phyloP scores from a whole-genome alignment of 2,888 invertebrate species.

The Habrosyne pyritoides region DNA sequence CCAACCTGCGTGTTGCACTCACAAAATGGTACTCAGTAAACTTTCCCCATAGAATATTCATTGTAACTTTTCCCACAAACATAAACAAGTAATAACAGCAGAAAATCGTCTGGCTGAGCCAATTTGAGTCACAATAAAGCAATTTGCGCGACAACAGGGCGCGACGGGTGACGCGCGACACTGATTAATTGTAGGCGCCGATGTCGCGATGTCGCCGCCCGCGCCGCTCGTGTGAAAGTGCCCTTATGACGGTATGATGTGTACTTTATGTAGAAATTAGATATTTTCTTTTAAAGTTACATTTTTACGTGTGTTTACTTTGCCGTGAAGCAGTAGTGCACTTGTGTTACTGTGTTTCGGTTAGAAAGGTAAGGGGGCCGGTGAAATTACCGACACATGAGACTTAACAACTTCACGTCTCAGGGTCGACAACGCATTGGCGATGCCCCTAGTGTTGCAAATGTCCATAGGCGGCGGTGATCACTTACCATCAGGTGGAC shows the following conservation, averaged over 20 bases:
- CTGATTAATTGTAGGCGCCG: conserved; percentile 52
- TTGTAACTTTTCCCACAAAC: conserved; percentile 13
- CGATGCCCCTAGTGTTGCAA: too few species aligned
- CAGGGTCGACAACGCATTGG: too few species aligned
- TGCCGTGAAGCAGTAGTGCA: too few species aligned
- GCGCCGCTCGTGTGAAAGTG: conserved; percentile 48
- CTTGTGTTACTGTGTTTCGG: too few species aligned
- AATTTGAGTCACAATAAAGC: conserved; percentile 42
- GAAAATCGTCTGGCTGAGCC: conserved; percentile 44
- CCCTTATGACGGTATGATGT: conserved; percentile 45
- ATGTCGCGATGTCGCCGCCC: conserved; percentile 61
- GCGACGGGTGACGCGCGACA: conserved; percentile 40
- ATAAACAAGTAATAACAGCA: conserved; percentile 38
- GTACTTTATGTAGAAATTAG: background rate
- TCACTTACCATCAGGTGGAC: too few species aligned
- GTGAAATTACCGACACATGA: too few species aligned
- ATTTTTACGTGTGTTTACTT: too few species aligned
- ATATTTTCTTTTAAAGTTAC: too few species aligned
- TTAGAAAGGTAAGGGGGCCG: too few species aligned
- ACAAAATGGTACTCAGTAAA: background rate
- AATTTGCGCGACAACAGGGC: conserved; percentile 43
- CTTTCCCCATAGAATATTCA: conserved; percentile 1
- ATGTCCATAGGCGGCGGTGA: too few species aligned
- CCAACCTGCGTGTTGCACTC: conserved; percentile 38
- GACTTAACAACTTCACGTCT: too few species aligned